Percentiles rank a stretch among this genome's conserved stretches.
Conservation (phyloP, 2,888 invertebrate species). For the Dryadula phaetusa region DNA sequence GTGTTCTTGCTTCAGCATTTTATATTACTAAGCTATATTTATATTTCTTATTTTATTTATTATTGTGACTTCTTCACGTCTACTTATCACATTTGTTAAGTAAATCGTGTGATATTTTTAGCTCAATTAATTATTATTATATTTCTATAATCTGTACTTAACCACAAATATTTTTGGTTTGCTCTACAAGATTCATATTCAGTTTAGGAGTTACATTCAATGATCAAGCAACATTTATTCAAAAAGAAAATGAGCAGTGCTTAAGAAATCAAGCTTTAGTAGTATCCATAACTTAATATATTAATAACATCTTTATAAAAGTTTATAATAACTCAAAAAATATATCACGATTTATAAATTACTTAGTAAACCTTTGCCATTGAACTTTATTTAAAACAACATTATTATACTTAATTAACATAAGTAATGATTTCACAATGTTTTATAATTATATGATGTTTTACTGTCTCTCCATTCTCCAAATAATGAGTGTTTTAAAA, state of each 20-base stretch:
- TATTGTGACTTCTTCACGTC: constrained; percentile 61
- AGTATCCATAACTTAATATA: too few species aligned
- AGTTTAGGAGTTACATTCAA: background rate
- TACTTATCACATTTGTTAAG: constrained; percentile 66
- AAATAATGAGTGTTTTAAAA: background rate
- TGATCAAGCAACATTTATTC: background rate
- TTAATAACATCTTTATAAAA: too few species aligned
- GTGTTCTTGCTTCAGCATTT: constrained; percentile 71
- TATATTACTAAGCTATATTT: constrained; percentile 55
- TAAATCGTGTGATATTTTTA: constrained; percentile 69
- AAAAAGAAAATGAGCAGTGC: background rate
- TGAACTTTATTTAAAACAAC: background rate
- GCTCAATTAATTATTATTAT: constrained; percentile 67
- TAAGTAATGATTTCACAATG: too few species aligned
- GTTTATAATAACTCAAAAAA: too few species aligned
- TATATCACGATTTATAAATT: too few species aligned
- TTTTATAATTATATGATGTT: background rate
- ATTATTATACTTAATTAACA: too few species aligned
- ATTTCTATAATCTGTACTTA: constrained; percentile 62
- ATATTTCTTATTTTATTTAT: constrained; percentile 54
- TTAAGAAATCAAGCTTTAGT: background rate
- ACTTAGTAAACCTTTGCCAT: background rate
- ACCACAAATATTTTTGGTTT: constrained; percentile 31
- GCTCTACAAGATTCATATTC: background rate
- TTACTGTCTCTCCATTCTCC: background rate